Percentiles rank a stretch among this genome's conserved stretches.
Evolutionary conservation across 1,140 invertebrate species (phyloP).

Genomic region (Scylla paramamosain): DNA sequence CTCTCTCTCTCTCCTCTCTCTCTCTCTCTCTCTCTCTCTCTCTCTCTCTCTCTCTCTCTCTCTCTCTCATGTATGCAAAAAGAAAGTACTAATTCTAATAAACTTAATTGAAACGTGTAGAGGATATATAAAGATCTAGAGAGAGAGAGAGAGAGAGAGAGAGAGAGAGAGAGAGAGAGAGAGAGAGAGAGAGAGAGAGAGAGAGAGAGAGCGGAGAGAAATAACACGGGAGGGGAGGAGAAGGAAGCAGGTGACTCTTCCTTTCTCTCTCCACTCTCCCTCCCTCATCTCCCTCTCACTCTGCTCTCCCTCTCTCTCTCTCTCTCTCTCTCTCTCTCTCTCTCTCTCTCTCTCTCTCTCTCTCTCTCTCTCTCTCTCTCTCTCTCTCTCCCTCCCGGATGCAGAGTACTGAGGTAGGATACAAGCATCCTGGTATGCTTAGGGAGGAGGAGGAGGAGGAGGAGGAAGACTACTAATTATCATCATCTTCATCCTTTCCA

Average conservation of each 20-base stretch:
- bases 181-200: constrained; percentile 8
- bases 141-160: not conserved
- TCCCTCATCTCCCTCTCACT: no score
- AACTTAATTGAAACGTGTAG: no score
- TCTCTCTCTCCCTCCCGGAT: constrained; percentile 6
- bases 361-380: not conserved
- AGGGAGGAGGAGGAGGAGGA: constrained; percentile 9
- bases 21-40: no score
- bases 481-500: not conserved
- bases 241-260: constrained; percentile 10
- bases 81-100: no score
- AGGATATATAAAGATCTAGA: no score
- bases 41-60: no score
- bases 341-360: no score
- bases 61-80: no score
- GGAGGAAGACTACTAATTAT: not conserved
- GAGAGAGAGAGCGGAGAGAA: not conserved
- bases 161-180: constrained; percentile 20
- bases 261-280: not conserved
- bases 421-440: constrained; percentile 21
- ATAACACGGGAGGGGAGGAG: not conserved
- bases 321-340: not conserved
- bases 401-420: constrained; percentile 20
- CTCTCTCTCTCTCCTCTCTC: no score
- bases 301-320: not conserved